A percentile compares a stretch with the other conserved stretches of the same genome.
Evolutionary conservation across 2,888 invertebrate genomes (phyloP).

Genomic region (Sinelater perroti): DNA sequence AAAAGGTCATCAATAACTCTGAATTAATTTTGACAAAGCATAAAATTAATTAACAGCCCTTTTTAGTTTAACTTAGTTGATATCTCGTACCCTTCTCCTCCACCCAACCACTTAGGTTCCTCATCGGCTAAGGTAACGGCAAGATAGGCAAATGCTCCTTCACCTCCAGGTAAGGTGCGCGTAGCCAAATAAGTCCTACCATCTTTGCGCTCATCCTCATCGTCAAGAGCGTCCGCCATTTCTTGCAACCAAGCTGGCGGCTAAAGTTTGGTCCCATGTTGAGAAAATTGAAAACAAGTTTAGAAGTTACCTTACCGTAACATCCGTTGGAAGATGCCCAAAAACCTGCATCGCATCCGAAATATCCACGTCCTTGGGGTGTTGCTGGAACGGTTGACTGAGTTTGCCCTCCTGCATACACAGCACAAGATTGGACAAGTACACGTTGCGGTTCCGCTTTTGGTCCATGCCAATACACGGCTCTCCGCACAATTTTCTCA

Average conservation of each 20-base stretch:
- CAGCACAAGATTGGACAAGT: slow-evolving; percentile 59
- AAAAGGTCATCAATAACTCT: too few relatives aligned
- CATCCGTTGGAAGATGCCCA: slow-evolving; percentile 42
- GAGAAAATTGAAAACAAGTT: background rate
- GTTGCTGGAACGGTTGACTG: slow-evolving; percentile 55
- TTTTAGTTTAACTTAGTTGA: too few relatives aligned
- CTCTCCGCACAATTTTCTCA: slow-evolving; percentile 58
- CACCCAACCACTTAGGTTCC: slow-evolving; percentile 56
- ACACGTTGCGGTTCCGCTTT: slow-evolving; percentile 61
- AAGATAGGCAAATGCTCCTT: slow-evolving; percentile 62
- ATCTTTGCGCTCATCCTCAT: slow-evolving; percentile 46
- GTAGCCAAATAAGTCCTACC: slow-evolving; percentile 63
- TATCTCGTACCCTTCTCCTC: slow-evolving; percentile 49
- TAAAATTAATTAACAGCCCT: too few relatives aligned
- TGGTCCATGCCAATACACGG: slow-evolving; percentile 51
- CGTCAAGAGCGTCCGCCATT: slow-evolving; percentile 34
- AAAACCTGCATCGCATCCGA: slow-evolving; percentile 55
- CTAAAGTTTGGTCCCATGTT: slow-evolving; percentile 22
- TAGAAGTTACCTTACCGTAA: slow-evolving; percentile 6
- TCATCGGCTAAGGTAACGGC: slow-evolving; percentile 59
- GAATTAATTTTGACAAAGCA: too few relatives aligned
- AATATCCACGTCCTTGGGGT: slow-evolving; percentile 56
- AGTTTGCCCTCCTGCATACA: slow-evolving; percentile 59
- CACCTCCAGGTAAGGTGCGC: slow-evolving; percentile 58
- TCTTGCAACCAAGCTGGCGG: slow-evolving; percentile 56